phyloP scores from a whole-genome alignment of 2,797 vertebrate genomes.

The Protonibea diacanthus region DNA sequence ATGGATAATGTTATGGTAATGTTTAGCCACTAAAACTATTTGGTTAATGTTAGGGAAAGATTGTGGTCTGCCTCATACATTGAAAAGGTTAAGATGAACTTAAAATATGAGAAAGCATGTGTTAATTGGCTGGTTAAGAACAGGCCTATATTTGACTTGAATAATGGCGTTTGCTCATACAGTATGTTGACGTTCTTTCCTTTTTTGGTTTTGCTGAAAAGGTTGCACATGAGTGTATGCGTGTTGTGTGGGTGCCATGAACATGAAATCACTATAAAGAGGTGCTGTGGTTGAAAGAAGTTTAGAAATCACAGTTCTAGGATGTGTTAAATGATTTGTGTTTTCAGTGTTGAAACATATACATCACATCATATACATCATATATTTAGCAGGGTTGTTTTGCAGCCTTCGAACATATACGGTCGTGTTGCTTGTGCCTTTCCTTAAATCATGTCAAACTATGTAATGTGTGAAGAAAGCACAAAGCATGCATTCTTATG shows the following conservation, averaged over 20 bases:
- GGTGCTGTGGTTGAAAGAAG: neutral
- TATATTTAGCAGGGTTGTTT: neutral
- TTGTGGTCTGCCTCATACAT: neutral
- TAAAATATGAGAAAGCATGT: neutral
- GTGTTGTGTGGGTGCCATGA: neutral
- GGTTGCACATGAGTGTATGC: neutral
- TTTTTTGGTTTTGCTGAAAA: neutral
- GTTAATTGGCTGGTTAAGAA: neutral
- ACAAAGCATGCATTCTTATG: neutral
- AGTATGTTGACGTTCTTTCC: neutral
- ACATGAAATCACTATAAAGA: neutral
- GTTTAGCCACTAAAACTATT: neutral
- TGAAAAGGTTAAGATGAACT: neutral
- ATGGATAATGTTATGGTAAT: neutral
- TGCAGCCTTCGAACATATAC: neutral
- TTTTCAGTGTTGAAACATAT: no score
- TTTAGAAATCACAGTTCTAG: no score
- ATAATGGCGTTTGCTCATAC: neutral
- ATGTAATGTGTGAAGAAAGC: neutral
- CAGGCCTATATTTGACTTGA: neutral
- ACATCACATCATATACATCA: neutral
- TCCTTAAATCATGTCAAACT: neutral
- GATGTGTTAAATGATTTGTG: no score
- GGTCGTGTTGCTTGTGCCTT: neutral
- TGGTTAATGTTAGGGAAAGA: neutral